Base-by-base conservation (phyloP, 2,113 vertebrate genomes). In the Cichladusa arquata region DNA sequence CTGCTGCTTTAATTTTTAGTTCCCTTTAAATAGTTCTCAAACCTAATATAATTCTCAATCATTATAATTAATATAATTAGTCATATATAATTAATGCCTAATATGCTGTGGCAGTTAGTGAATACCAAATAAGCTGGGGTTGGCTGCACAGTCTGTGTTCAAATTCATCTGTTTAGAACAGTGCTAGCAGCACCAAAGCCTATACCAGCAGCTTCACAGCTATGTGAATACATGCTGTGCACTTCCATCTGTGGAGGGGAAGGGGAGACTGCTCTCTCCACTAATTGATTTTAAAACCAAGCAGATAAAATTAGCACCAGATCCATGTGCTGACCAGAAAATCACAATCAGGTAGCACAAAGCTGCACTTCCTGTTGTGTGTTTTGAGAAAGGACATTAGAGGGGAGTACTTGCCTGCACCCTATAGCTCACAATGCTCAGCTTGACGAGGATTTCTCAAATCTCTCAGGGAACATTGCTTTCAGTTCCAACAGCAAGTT, bases 51-150 rank as follows among this genome's bases (percentile, higher is more conserved):
- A 90, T 67, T 86, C 44, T 81, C 40, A 71, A 84, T 94, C 44
- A 42, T 81, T 79, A 53, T 86, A 92, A 97, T 90, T 74, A 94
- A 92, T 92, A 80, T 40, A 83, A 88, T 88, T 90, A 90, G 82
- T 60, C 56, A 88, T 86, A 86, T 74, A 57, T 95, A 93, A 96
- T 92, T 93, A 83, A 92, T 78, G 77, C 67, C 61, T 94, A 94
- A 88, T 81, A 81, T 12, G 64, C 64, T 72, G 79, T 66, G 79
- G 57, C 0, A 2, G 76, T 76, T 74, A 42, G 51, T 86, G 86
- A 93, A 95, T 95, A 69, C 45, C 61, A 61, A 92, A 57, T 66
- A 42, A 74, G 48, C 57, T 51, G 5, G 38, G 19, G 22, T 16
- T 84, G 85, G 54, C 88, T 67, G 56, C 90, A 78, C 34, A 40